Conservation (phyloP, 2,888 invertebrate genomes). For the Noctua pronuba region DNA sequence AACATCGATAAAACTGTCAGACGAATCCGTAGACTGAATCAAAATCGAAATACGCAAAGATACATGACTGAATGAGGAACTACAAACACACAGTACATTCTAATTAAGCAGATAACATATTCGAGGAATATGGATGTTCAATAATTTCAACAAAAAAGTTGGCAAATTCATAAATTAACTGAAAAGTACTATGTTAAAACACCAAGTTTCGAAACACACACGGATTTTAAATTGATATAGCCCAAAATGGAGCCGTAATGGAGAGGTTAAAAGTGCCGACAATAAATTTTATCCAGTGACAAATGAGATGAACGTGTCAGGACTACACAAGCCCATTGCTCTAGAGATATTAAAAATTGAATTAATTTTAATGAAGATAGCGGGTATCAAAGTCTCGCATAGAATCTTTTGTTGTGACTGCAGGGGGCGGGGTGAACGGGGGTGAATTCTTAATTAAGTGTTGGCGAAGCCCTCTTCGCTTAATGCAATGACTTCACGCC, state of each 20-base stretch:
- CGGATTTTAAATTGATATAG: constrained; percentile 47
- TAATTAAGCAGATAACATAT: background rate
- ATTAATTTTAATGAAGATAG: constrained; percentile 86
- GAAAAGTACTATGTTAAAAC: constrained; percentile 23
- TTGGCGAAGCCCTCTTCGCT: constrained; percentile 87
- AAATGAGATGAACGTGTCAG: constrained; percentile 77
- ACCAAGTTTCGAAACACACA: constrained; percentile 28
- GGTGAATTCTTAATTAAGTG: constrained; percentile 90
- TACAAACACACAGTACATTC: background rate
- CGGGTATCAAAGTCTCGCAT: constrained; percentile 74
- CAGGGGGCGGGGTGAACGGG: constrained; percentile 76
- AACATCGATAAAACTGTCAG: background rate
- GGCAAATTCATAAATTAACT: constrained; percentile 8
- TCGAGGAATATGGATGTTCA: background rate
- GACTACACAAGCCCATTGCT: constrained; percentile 64
- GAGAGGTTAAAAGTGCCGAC: constrained; percentile 60
- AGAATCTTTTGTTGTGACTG: constrained; percentile 88
- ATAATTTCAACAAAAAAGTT: background rate
- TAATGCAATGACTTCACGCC: constrained; percentile 89
- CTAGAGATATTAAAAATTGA: constrained; percentile 83
- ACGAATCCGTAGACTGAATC: background rate
- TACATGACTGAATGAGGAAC: background rate
- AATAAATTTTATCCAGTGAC: constrained; percentile 74
- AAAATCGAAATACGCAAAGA: background rate
- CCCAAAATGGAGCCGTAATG: constrained; percentile 58